These are phyloP conservation scores for Onychostruthus taczanowskii DNA, from an alignment of 2,113 vertebrate genomes.

Conservation along the genomic window DNA sequence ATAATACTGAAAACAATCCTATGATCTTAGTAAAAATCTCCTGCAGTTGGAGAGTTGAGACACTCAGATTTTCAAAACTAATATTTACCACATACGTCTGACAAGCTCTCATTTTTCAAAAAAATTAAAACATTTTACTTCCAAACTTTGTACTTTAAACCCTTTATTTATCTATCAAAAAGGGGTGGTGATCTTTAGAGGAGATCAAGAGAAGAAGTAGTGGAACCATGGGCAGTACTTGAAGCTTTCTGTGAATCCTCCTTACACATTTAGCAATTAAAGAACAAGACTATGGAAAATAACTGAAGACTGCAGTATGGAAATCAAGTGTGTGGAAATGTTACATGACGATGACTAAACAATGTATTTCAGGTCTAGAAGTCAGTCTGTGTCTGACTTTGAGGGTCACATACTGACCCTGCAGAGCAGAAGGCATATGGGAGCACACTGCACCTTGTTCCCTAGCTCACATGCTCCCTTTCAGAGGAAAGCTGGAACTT, in stretches of 20 bases:
- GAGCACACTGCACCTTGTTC: fast-evolving
- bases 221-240: background rate
- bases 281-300: background rate
- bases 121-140: background rate
- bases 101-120: background rate
- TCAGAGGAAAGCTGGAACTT: background rate
- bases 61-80: background rate
- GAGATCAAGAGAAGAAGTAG: background rate
- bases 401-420: background rate
- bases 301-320: background rate
- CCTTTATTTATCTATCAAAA: background rate
- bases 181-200: background rate
- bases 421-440: background rate
- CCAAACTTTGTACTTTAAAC: background rate
- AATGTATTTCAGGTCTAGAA: background rate
- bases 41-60: background rate
- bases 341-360: background rate
- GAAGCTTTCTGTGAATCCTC: background rate
- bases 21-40: background rate
- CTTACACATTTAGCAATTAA: background rate
- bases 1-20: background rate
- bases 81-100: background rate
- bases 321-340: background rate
- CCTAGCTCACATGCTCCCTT: background rate
- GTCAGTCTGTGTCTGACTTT: background rate